Percentiles rank a stretch among this genome's conserved stretches.
These are phyloP conservation scores for Oegoconia quadripuncta DNA, from an alignment of 2,888 invertebrate genomes.

Conservation along the genomic window DNA sequence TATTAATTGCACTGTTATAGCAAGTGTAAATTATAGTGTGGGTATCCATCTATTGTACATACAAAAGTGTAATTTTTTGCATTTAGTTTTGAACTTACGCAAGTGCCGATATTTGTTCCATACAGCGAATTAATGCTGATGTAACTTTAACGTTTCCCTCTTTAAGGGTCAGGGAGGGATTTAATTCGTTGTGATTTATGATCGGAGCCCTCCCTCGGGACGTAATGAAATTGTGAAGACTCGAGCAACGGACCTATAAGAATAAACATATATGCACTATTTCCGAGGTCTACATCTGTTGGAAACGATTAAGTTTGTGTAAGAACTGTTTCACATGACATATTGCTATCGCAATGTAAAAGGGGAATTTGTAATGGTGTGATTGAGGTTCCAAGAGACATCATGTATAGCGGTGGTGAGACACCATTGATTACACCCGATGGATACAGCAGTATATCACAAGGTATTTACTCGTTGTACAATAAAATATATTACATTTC, in stretches of 20 bases:
- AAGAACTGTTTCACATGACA: too few species aligned
- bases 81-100: background rate
- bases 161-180: slow-evolving; percentile 13
- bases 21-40: too few species aligned
- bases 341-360: slow-evolving; percentile 1
- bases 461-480: slow-evolving; percentile 45
- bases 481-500: background rate
- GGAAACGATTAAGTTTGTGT: too few species aligned
- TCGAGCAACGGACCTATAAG: background rate
- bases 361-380: background rate
- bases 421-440: slow-evolving; percentile 72
- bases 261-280: background rate
- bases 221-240: slow-evolving; percentile 31
- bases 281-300: background rate
- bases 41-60: background rate
- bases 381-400: background rate
- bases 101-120: background rate
- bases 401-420: slow-evolving; percentile 57
- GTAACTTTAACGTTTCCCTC: slow-evolving; percentile 22
- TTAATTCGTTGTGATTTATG: slow-evolving; percentile 37
- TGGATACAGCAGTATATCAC: slow-evolving; percentile 66
- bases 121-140: background rate
- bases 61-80: slow-evolving; percentile 1
- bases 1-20: too few species aligned
- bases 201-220: slow-evolving; percentile 14